Base-by-base conservation (phyloP, 2,797 vertebrate genomes). In the Tadarida brasiliensis region DNA sequence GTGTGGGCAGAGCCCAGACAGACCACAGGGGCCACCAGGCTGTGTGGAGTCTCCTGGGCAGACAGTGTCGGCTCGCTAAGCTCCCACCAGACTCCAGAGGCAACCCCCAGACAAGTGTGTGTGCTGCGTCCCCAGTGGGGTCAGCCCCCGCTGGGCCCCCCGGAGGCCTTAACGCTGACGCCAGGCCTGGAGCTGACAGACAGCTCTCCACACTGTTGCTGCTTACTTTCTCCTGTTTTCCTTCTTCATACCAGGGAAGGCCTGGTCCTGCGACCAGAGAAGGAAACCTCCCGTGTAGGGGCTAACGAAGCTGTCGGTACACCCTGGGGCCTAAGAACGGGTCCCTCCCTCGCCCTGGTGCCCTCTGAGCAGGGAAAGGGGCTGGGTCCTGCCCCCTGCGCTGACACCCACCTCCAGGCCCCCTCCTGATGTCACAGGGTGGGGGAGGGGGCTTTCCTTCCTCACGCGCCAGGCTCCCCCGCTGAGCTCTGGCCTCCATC, bases 1-100 rank as follows among this genome's bases (percentile, higher is more conserved):
- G 90, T 33, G 67, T 95, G 94, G 93, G 77, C 90, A 83, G 26
- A 80, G 51, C 20, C 0, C 7, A 70, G 92, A 87, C 7, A 70
- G 92, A 87, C 77, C 94, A 73, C 81, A 93, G 76, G 39, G 63
- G 44, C 83, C 0, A 0, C 56, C 3, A 1, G 44, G n/a, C 85
- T 70, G 15, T 65, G 85, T 22, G 16, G 15, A 35, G 77, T 87
- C 20, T 33, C 54, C 90, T 11, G 28, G 56, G 87, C 47, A 81
- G 87, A 17, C 81, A 20, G 26, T 1, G 6, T 59, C 77, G 87
- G 89, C 96, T 86, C 11, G 3, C 33, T 24, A 24, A 93, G 59
- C 80, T 90, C 26, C 49, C 51, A 11, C 26, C n/a, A 47, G 30
- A 57, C 22, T 22, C 30, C 47, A 61, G 54, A 90, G 83, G 49